phyloP scores from a whole-genome alignment of 2,888 invertebrate genomes.

The Tenthredo amoena region DNA sequence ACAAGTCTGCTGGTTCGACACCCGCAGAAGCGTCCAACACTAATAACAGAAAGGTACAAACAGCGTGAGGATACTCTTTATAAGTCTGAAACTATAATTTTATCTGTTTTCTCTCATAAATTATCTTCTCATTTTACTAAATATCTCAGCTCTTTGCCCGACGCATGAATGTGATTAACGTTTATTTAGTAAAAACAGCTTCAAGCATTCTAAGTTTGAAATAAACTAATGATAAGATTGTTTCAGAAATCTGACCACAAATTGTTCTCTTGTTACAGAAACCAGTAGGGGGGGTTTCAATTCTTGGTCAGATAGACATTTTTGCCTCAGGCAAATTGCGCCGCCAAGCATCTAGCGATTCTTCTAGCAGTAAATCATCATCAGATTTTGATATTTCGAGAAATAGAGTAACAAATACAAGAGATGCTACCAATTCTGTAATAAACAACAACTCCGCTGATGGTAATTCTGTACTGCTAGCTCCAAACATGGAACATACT shows the following conservation, averaged over 20 bases:
- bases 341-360: conserved; percentile 65
- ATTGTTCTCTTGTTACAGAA: conserved; percentile 78
- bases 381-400: conserved; percentile 56
- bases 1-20: conserved; percentile 65
- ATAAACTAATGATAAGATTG: background rate
- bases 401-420: background rate
- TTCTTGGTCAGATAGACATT: conserved; percentile 79
- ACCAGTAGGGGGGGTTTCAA: conserved; percentile 82
- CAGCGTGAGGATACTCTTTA: background rate
- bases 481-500: conserved; percentile 53
- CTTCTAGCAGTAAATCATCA: conserved; percentile 63
- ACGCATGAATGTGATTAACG: background rate
- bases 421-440: background rate
- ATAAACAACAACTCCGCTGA: conserved; percentile 11
- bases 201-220: background rate
- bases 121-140: background rate
- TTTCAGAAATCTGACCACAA: conserved; percentile 18
- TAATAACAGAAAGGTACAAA: conserved; percentile 51
- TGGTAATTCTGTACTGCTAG: conserved; percentile 2
- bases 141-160: background rate
- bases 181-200: background rate
- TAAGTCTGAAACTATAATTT: background rate
- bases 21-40: conserved; percentile 71
- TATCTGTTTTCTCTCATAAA: background rate
- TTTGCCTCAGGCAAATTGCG: conserved; percentile 63